Conservation (phyloP, 2,113 vertebrate species). For the Strigops habroptila region DNA sequence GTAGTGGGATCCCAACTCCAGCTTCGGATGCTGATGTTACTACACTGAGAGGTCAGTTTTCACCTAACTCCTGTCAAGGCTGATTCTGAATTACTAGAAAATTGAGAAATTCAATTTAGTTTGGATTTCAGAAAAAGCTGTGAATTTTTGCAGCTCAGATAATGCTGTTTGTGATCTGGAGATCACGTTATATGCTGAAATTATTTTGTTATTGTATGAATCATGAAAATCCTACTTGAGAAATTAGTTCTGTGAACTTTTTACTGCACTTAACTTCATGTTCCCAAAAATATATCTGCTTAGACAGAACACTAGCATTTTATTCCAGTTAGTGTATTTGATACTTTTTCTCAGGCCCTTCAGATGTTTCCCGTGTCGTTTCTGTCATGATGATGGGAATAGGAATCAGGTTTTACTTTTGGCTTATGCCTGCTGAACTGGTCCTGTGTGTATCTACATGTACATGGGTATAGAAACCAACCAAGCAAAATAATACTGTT, state of each 20-base stretch:
- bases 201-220: neutral
- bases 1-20: slow-evolving; percentile 55
- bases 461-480: neutral
- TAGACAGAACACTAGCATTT: neutral
- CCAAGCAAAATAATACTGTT: neutral
- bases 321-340: neutral
- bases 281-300: neutral
- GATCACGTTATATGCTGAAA: neutral
- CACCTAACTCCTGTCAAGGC: neutral
- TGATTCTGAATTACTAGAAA: neutral
- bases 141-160: neutral
- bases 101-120: neutral
- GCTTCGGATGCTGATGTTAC: slow-evolving; percentile 50
- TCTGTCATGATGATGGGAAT: neutral
- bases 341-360: neutral
- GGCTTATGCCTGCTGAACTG: neutral
- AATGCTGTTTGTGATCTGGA: neutral
- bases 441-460: neutral
- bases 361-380: neutral
- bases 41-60: slow-evolving; percentile 71
- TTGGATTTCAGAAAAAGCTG: neutral
- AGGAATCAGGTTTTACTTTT: neutral
- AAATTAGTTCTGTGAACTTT: neutral
- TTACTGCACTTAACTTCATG: neutral
- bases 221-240: neutral